Evolutionary conservation across 1,140 invertebrate species (phyloP), one percentile per base, ranked within the genome.

Genomic region (Cotesia typhae): DNA sequence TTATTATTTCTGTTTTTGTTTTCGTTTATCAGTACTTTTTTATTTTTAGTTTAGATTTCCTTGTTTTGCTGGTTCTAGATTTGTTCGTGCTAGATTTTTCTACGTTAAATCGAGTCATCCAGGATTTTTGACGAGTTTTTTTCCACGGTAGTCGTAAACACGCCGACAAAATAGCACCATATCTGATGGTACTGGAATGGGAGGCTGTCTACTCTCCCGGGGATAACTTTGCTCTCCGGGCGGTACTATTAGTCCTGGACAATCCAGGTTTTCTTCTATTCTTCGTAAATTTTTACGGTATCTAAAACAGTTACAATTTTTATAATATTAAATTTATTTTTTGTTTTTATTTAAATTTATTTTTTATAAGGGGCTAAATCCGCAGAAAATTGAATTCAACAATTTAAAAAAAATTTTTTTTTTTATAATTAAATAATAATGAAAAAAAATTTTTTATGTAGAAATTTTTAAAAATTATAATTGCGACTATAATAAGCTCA

Each of bases 81-180:
- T n/a, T n/a, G n/a, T n/a, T 59, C n/a, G 3, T 52, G 57, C 79
- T 77, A 72, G 73, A 78, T 69, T 66, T 69, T 71, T 78, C 81
- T 82, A 84, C 67, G 80, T 65, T 66, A 81, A 76, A 64, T 87
- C 84, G 81, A 88, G 83, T 89, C 89, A 90, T 87, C 88, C 88
- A 63, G 90, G 90, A 88, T 92, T 90, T 80, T 92, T 92, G 57
- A 92, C 88, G 73, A 94, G 90, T 76, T 93, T 92, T 78, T 93
- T 94, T 72, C 95, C 92, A 70, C 96, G 90, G 87, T 96, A 98
- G 85, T 98, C 97, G 87, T 98, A 98, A 41, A 98, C 95, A 76
- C 94, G 92, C 14, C 95, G 92, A 87, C 96, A 98, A 87, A 97
- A 95, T 79, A 98, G 95, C 2, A 99, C 94, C 83, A 95, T 92